Conservation (phyloP, 2,888 invertebrate genomes). For the Agrochola lota region DNA sequence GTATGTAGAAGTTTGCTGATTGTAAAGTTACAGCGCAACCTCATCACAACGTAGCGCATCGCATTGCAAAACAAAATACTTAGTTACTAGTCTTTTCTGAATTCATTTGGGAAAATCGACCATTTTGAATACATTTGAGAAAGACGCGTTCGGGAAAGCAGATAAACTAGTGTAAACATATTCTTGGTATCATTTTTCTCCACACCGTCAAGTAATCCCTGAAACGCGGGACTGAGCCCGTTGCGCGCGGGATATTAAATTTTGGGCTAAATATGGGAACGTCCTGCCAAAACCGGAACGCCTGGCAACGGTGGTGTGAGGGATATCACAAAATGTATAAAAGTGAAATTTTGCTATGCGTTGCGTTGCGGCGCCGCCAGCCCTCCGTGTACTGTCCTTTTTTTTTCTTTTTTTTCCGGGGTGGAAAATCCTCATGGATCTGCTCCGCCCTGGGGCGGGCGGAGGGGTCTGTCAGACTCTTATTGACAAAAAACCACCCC, state of each 20-base stretch:
- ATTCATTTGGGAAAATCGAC: not conserved
- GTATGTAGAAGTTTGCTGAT: slow-evolving; percentile 65
- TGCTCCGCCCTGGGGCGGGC: too few species aligned
- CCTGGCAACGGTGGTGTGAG: not conserved
- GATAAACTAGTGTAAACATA: not conserved
- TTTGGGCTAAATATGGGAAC: not conserved
- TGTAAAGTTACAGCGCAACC: not conserved
- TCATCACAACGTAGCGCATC: too few species aligned
- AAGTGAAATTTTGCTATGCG: not conserved
- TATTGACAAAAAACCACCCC: too few species aligned
- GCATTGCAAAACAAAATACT: not conserved
- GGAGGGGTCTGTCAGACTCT: too few species aligned
- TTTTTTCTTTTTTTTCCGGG: too few species aligned
- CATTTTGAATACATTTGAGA: not conserved
- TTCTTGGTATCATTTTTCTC: not conserved
- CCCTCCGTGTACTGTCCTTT: not conserved
- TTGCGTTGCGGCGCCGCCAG: not conserved
- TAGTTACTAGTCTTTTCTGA: not conserved
- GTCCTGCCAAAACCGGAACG: not conserved
- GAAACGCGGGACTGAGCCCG: not conserved
- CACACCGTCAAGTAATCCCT: not conserved
- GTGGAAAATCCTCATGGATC: too few species aligned
- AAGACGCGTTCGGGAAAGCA: not conserved
- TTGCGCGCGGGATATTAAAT: too few species aligned
- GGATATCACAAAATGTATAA: not conserved